Evolutionary conservation across 2,113 vertebrate species (phyloP).

Genomic region (Eptatretus burgeri): DNA sequence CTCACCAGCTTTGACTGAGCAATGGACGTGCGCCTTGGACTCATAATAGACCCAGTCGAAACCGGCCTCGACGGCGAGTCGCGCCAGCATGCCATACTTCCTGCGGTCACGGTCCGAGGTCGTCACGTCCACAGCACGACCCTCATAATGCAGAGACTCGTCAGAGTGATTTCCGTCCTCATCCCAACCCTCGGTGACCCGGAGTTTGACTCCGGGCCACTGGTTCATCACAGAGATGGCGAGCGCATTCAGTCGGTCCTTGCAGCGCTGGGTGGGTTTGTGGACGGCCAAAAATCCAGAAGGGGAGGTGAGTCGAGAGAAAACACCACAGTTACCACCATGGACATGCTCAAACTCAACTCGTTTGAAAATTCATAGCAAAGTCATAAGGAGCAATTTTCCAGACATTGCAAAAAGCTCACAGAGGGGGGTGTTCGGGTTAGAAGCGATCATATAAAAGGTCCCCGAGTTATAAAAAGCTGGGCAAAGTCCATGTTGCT

Average conservation of each 20-base stretch:
- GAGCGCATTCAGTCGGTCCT: conserved; percentile 60
- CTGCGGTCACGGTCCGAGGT: conserved; percentile 58
- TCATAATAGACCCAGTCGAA: conserved; percentile 97
- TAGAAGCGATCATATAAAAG: too few species aligned
- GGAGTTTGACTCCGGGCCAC: conserved; percentile 61
- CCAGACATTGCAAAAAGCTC: too few species aligned
- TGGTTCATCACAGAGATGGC: conserved; percentile 91
- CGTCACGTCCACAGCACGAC: conserved; percentile 73
- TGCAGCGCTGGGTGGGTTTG: conserved; percentile 34
- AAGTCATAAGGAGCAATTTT: too few species aligned
- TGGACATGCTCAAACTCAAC: too few species aligned
- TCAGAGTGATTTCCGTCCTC: conserved; percentile 71
- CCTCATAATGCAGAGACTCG: conserved; percentile 76
- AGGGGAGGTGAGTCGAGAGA: too few species aligned
- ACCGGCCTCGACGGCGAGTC: conserved; percentile 73
- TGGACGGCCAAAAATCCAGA: too few species aligned
- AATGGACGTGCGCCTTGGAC: conserved; percentile 71
- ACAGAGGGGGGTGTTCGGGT: too few species aligned
- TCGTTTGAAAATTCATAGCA: too few species aligned
- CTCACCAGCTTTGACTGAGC: conserved; percentile 82
- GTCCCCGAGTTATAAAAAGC: too few species aligned
- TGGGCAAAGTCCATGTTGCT: too few species aligned
- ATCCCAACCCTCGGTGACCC: conserved; percentile 90
- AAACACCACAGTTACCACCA: too few species aligned
- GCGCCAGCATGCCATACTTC: conserved; percentile 71